A percentile compares a stretch with the other conserved stretches of the same genome.
These are phyloP conservation scores for Acronicta psi DNA, from an alignment of 2,888 invertebrate species.

Conservation along the genomic window DNA sequence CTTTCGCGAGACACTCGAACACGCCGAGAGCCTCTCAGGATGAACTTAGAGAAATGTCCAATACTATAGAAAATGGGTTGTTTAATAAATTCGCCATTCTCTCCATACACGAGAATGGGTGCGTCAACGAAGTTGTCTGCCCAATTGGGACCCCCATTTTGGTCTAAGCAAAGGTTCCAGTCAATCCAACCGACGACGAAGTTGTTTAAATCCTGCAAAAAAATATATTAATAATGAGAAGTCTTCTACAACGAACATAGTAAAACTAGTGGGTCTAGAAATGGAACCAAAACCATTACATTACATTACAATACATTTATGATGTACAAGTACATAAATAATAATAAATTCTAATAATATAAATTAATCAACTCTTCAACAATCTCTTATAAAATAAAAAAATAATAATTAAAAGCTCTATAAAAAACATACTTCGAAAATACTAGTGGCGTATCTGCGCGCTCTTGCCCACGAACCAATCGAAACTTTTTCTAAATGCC, in stretches of 20 bases:
- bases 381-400: too few relatives aligned
- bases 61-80: constrained; percentile 96
- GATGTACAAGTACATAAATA: too few relatives aligned
- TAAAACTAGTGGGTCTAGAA: too few relatives aligned
- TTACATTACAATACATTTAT: too few relatives aligned
- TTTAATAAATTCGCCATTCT: constrained; percentile 93
- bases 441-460: constrained; percentile 90
- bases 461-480: constrained; percentile 94
- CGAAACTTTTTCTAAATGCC: constrained; percentile 88
- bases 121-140: constrained; percentile 94
- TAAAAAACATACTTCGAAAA: constrained; percentile 88
- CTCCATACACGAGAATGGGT: constrained; percentile 89
- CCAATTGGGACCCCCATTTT: constrained; percentile 95
- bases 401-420: too few relatives aligned
- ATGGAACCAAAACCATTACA: too few relatives aligned
- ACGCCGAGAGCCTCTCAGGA: constrained; percentile 89
- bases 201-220: constrained; percentile 91
- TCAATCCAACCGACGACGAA: constrained; percentile 96
- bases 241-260: too few relatives aligned
- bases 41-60: constrained; percentile 94
- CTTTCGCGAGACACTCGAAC: constrained; percentile 66
- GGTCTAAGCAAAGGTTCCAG: constrained; percentile 95
- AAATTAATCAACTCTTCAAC: too few relatives aligned
- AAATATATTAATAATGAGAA: too few relatives aligned
- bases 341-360: too few relatives aligned